Base-by-base conservation (phyloP, 2,888 invertebrate genomes). In the Adineta ricciae region DNA sequence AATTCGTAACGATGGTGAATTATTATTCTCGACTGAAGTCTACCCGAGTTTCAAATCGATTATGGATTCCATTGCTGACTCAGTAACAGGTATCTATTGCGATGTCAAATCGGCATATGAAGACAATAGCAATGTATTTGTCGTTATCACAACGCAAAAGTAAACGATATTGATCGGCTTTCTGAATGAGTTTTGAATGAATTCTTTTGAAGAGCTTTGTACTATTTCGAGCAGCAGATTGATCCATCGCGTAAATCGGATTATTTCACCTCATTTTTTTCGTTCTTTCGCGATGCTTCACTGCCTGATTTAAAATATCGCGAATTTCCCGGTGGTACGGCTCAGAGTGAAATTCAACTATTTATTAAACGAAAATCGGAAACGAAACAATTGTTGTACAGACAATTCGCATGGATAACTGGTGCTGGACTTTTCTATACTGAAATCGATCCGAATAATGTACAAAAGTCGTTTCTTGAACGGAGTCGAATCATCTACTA, bases 51-150 rank as follows among this genome's bases (percentile, higher is more conserved):
- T 78, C 11, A 41, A 41, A 78, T 3, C 38, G 1, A n/a, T 78
- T 41, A 32, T 78, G 78, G 78, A 41, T 3, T 4, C 1, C 3
- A 78, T 11, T n/a, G 1, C 2, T 41, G 78, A 78, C 41, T 9
- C 16, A 41, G 41, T 78, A 0, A 78, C 78, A 41, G 78, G 78
- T 3, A 78, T 78, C 41, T 78, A 78, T 78, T 78, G 78, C 41
- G 78, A 78, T 78, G 78, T 78, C 24, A 78, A 78, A 78, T 41
- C n/a, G 24, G 38, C 78, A 14, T 78, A 78, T n/a, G 78, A 78
- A 41, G 78, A 78, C n/a, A 78, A 78, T 78, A n/a, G 41, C n/a
- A 78, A 78, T 78, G 14, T 78, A 78, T 78, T 78, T 78, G 41
- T 78, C 41, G 78, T 78, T 78, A 41, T 78, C 24, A 78, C 78